Evolutionary conservation across 2,888 invertebrate species (phyloP).

Genomic region (Drosophila mulleri): DNA sequence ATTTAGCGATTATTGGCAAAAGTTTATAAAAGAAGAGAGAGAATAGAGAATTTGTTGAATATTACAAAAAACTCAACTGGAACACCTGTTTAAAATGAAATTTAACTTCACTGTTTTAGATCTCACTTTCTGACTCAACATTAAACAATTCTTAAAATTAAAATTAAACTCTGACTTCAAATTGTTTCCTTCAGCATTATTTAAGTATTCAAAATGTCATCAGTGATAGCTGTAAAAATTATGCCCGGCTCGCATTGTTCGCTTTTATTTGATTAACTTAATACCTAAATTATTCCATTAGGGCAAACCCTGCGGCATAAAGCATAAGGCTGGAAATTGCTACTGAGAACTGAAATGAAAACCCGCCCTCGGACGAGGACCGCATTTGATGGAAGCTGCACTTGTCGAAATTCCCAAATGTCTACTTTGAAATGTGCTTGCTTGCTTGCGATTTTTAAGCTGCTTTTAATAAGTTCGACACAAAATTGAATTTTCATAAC

Average conservation of each 20-base stretch:
- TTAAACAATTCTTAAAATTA: too few species aligned
- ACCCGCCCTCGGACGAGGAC: constrained; percentile 37
- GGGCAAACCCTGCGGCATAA: constrained; percentile 65
- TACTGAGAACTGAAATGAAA: constrained; percentile 24
- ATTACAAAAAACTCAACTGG: too few species aligned
- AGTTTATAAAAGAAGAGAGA: too few species aligned
- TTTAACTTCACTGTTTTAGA: too few species aligned
- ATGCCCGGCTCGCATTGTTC: constrained; percentile 8
- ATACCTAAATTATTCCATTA: constrained; percentile 73
- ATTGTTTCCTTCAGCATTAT: too few species aligned
- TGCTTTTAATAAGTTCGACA: constrained; percentile 84
- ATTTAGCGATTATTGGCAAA: too few species aligned
- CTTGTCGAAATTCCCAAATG: constrained; percentile 83
- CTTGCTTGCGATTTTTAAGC: constrained; percentile 78
- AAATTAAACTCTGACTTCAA: too few species aligned
- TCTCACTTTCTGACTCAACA: too few species aligned
- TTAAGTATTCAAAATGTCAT: constrained; percentile 25
- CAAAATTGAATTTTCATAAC: constrained; percentile 85
- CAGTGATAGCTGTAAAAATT: constrained; percentile 24
- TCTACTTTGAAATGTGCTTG: constrained; percentile 79
- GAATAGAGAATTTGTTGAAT: too few species aligned
- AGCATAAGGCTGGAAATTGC: constrained; percentile 52
- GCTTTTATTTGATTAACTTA: constrained; percentile 64
- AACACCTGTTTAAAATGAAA: too few species aligned
- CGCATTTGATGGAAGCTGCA: constrained; percentile 47